Evolutionary conservation across 2,888 invertebrate species (phyloP).

Genomic region (Pammene aurita): DNA sequence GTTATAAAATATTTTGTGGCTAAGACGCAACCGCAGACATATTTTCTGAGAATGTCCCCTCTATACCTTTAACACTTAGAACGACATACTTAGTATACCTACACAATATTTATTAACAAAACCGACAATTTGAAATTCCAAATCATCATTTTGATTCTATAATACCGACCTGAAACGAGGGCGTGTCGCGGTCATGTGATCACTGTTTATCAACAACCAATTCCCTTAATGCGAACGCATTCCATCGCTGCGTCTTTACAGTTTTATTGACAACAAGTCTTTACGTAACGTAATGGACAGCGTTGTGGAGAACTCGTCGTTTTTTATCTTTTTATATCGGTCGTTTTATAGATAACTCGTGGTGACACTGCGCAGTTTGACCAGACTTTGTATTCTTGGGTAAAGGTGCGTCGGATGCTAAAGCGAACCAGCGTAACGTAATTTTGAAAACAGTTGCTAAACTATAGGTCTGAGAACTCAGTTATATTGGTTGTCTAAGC

Average conservation of each 20-base stretch:
- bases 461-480: neutral
- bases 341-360: slow-evolving; percentile 67
- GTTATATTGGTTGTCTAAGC: neutral
- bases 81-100: too few relatives aligned
- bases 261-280: slow-evolving; percentile 32
- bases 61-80: neutral
- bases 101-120: neutral
- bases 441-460: neutral
- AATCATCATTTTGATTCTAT: slow-evolving; percentile 8
- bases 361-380: slow-evolving; percentile 70
- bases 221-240: slow-evolving; percentile 43
- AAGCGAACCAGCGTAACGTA: neutral
- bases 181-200: slow-evolving; percentile 55
- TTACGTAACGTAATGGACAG: slow-evolving; percentile 53
- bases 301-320: slow-evolving; percentile 39
- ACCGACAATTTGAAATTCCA: neutral
- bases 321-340: slow-evolving; percentile 74
- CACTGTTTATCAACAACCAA: slow-evolving; percentile 47
- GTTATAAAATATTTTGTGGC: neutral
- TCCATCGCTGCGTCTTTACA: slow-evolving; percentile 50
- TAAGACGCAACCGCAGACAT: neutral
- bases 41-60: neutral
- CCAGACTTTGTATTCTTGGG: slow-evolving; percentile 45
- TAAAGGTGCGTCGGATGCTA: neutral
- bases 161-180: slow-evolving; percentile 45